Evolutionary conservation across 1,140 invertebrate species (phyloP).

Genomic region (Maconellicoccus hirsutus): DNA sequence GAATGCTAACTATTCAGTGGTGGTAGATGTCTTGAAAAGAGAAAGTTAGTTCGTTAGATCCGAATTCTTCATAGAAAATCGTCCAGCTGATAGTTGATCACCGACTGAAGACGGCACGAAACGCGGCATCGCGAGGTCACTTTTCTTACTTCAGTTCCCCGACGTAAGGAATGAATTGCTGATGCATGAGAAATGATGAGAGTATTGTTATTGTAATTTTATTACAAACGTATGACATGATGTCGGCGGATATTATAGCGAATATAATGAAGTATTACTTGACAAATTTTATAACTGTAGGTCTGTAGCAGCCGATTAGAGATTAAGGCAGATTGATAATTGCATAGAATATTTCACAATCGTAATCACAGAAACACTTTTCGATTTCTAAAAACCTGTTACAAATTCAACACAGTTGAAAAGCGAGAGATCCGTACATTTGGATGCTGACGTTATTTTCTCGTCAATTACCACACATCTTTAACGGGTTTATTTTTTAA

Average conservation of each 20-base stretch:
- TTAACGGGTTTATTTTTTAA: no score
- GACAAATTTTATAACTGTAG: no score
- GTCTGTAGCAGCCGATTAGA: no score
- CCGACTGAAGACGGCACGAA: neutral
- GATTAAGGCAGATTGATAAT: no score
- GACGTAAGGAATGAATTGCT: neutral
- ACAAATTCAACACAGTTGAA: no score
- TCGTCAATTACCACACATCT: no score
- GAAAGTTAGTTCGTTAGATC: constrained; percentile 6
- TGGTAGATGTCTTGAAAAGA: neutral
- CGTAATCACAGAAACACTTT: no score
- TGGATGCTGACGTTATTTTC: no score
- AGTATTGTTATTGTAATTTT: neutral
- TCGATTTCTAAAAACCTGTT: no score
- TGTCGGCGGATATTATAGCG: neutral
- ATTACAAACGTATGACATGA: neutral
- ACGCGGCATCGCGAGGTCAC: neutral
- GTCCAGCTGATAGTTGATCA: neutral
- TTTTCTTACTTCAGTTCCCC: neutral
- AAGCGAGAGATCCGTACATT: no score
- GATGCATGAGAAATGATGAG: neutral
- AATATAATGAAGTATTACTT: neutral
- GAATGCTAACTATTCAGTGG: neutral
- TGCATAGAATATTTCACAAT: no score
- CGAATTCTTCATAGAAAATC: constrained; percentile 10